Base-by-base conservation (phyloP, 1,140 invertebrate species). In the Microplitis mediator region DNA sequence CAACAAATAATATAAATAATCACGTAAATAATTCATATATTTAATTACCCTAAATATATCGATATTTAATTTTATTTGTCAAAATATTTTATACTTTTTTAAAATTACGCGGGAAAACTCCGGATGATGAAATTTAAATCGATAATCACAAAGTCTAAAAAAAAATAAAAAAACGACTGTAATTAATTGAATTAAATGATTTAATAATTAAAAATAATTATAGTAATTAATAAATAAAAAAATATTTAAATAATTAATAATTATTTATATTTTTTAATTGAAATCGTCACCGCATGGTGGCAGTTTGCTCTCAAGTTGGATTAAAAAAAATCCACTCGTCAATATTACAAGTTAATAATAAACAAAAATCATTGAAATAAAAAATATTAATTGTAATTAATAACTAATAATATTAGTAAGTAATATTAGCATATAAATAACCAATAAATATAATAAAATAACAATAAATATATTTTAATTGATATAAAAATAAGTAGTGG, bases 401-500 rank as follows among this genome's bases (percentile, higher is more conserved):
- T 2, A n/a, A 54, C 9, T 13, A 14, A 9, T 9, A 45, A 45
- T 45, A 0, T 3, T 45, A 58, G 16, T 58, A 4, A 64, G 60
- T 31, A 45, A 52, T 62, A 70, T 3, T n/a, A 32, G 16, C 62
- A 6, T 34, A 32, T 32, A 60, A 65, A 23, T 31, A 36, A 69
- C 31, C 63, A 4, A 32, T 45, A 45, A 70, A 23, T 58, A 45
- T 45, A 51, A 68, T 61, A 51, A 34, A 32, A 66, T 23, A 60
- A 56, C 60, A 23, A 36, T 50, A 31, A 45, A 52, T 8, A 6
- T 35, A 64, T 56, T 66, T 31, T 34, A 71, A 58, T 54, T 36
- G 31, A 45, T 60, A 52, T 13, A 58, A 4, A 65, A 61, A 78
- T 72, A 78, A 79, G 80, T 84, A 75, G 78, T 84, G 84, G 79